Base-by-base conservation (phyloP, 2,797 vertebrate genomes). In the Enteromius paludinosus region DNA sequence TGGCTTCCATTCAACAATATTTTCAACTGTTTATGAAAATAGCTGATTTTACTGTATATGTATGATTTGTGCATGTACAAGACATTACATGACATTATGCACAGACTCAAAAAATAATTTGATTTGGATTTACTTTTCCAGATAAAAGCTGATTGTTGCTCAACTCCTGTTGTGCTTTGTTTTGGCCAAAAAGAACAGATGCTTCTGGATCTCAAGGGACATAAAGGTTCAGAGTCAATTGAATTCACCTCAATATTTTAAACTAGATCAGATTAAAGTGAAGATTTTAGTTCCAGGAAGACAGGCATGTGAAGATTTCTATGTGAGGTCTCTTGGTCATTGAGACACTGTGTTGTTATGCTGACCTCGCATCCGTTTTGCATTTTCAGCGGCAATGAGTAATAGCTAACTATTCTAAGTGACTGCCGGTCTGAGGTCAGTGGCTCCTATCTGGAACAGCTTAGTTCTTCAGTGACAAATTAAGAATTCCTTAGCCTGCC, bases 401-500 rank as follows among this genome's bases (percentile, higher is more conserved):
- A 69, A 75, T 56, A 41, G n/a, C 6, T 73, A n/a, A 62, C 54
- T 69, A 41, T 69, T 64, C 33, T 68, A 83, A 82, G 77, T 11
- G 61, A 78, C 73, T 79, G 45, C 38, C 23, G 41, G 65, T 80
- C 43, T 72, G 68, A 81, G 68, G 72, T 83, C 56, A 74, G 66
- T 59, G 65, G 62, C 59, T 81, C 47, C 69, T 54, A 54, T 84
- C 28, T 35, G 59, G 8, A 70, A 56, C 38, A 62, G 25, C 38
- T 79, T 73, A 77, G 68, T 79, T 47, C 41, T 62, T 70, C 11
- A 7, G 20, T 77, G 77, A 77, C 77, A 74, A 28, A 74, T 66
- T 52, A 59, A 75, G 68, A 77, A 87, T 87, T 86, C 74, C 84
- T 75, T 45, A 59, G 65, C 62, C 38, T 35, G n/a, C 86, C 90